Base-by-base conservation (phyloP, 2,797 vertebrate genomes). In the Oceanodroma leucorhoa region DNA sequence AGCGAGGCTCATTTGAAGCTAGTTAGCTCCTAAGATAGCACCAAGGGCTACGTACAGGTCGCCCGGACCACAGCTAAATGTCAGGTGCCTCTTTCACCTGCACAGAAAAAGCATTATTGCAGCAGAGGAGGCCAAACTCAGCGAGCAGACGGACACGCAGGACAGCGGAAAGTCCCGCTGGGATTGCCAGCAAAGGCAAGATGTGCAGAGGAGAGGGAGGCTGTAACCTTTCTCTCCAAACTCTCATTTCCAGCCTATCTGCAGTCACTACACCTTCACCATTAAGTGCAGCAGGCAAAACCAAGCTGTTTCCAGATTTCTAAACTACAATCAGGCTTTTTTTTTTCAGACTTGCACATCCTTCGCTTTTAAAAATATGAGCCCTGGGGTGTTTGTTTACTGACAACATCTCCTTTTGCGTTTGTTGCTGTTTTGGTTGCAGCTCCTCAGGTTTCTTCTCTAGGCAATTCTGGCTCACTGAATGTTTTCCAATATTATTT, bases 91-190 rank as follows among this genome's bases (percentile, higher is more conserved):
- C 48, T 50, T 78, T 22, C 5, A 70, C 20, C 51, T 70, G 46
- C 65, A 66, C 43, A 77, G 21, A 61, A 69, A 26, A 73, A 36
- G 29, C 51, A 10, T 50, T 54, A 27, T 5, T 65, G 70, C 48
- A 76, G 46, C 46, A 73, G 30, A 19, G 26, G 16, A 27, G 51
- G 50, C 41, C 60, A 40, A 51, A 53, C 19, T 40, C 43, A 13
- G 51, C 0, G 1, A 75, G 57, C 57, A 70, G 71, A 57, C 0
- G 0, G 45, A 43, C 57, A 45, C 0, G 0, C 10, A 8, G 0
- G 2, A 23, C 18, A 61, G n/a, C 2, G 5, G 19, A n/a, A 75
- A 79, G 40, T 36, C 62, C 62, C 50, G 24, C 40, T 62, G 58
- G 61, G 58, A 73, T 24, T 48, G 50, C 18, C 45, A 46, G 51